Percentiles rank a stretch among this genome's conserved stretches.
Evolutionary conservation across 1,140 invertebrate genomes (phyloP).

Genomic region (Drosophila fuyamai): DNA sequence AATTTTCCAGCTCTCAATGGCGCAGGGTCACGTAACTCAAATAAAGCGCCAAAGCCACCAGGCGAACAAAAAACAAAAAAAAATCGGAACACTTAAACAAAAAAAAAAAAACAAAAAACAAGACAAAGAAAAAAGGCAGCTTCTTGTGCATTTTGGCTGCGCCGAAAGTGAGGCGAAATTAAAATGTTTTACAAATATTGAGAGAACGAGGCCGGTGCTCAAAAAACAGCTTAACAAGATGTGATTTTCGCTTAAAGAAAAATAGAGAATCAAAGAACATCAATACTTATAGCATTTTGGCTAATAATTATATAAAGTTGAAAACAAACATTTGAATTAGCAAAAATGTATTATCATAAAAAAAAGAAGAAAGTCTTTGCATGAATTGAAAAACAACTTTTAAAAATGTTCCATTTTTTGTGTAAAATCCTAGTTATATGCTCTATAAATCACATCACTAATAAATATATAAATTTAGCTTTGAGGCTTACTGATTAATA

Average conservation of each 20-base stretch:
- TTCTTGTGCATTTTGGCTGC: constrained; percentile 29
- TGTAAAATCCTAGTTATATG: no score
- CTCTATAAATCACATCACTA: no score
- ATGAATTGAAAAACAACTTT: no score
- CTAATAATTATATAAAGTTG: no score
- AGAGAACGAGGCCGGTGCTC: constrained; percentile 6
- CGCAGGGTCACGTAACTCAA: constrained; percentile 80
- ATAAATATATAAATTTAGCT: no score
- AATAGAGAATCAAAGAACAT: background rate
- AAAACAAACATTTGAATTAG: no score
- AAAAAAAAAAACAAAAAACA: constrained; percentile 8
- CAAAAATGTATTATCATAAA: no score
- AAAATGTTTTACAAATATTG: constrained; percentile 48
- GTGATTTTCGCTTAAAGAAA: no score
- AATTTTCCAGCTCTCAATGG: constrained; percentile 73
- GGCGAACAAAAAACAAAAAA: constrained; percentile 28
- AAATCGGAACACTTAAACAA: constrained; percentile 28
- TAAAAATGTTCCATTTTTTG: no score
- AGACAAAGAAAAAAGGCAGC: constrained; percentile 11
- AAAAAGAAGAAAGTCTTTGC: no score
- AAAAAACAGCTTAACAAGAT: background rate
- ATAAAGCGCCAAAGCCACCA: constrained; percentile 70
- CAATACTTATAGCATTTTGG: no score
- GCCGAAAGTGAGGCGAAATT: constrained; percentile 31
- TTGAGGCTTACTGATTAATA: no score